These are phyloP conservation scores for Typhlichthys subterraneus DNA, from an alignment of 2,797 vertebrate species.

Conservation along the genomic window DNA sequence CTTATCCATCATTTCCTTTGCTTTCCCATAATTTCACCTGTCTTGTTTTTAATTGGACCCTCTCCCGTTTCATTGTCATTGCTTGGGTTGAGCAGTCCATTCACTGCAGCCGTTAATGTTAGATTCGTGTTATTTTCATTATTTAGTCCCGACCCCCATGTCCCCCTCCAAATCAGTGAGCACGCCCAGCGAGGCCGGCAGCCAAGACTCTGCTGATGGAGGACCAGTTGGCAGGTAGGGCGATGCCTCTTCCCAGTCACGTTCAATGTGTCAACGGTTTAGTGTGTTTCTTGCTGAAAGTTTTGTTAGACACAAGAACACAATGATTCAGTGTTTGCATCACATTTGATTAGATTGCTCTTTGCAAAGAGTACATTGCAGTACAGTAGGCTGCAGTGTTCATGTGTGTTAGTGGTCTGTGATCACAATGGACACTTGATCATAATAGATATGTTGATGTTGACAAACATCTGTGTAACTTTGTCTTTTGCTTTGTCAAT, in stretches of 20 bases:
- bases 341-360: too few relatives aligned
- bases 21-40: conserved; percentile 48
- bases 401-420: conserved; percentile 19
- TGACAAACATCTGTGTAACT: conserved; percentile 8
- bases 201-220: conserved; percentile 95
- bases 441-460: conserved; percentile 28
- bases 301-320: too few relatives aligned
- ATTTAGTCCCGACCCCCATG: conserved; percentile 95
- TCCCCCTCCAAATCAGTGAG: conserved; percentile 98
- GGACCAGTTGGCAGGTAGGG: conserved; percentile 88
- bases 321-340: too few relatives aligned
- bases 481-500: conserved; percentile 49
- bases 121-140: conserved; percentile 90
- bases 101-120: conserved; percentile 88
- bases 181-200: conserved; percentile 96
- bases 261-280: too few relatives aligned
- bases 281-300: too few relatives aligned
- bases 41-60: conserved; percentile 14
- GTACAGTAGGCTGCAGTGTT: neutral
- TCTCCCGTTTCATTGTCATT: conserved; percentile 79
- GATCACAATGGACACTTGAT: conserved; percentile 7
- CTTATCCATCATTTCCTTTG: conserved; percentile 51
- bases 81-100: conserved; percentile 84
- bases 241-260: neutral
- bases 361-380: too few relatives aligned